A percentile compares a stretch with the other conserved stretches of the same genome.
These are phyloP conservation scores for Pavo muticus DNA, from an alignment of 2,113 vertebrate species.

Conservation along the genomic window DNA sequence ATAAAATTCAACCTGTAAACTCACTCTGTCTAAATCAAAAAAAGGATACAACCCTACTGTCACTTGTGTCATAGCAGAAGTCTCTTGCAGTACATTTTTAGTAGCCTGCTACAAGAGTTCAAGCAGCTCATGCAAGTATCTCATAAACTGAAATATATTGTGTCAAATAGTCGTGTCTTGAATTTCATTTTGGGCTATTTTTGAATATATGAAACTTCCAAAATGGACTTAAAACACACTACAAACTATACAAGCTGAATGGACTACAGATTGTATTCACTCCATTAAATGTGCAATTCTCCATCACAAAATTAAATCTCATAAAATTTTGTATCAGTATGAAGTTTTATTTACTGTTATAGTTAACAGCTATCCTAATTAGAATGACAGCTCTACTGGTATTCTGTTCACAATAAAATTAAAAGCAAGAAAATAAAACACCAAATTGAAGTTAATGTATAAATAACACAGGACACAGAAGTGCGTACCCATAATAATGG, in stretches of 20 bases:
- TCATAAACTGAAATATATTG: slow-evolving; percentile 9
- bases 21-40: neutral
- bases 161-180: neutral
- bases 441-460: neutral
- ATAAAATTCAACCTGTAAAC: neutral
- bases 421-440: neutral
- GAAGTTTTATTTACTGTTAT: neutral
- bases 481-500: neutral
- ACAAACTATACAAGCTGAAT: neutral
- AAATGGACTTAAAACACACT: neutral
- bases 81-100: neutral
- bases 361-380: slow-evolving; percentile 6
- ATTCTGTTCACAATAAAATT: neutral
- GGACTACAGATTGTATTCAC: neutral
- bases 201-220: neutral
- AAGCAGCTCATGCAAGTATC: neutral
- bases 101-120: neutral
- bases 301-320: neutral
- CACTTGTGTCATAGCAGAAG: neutral
- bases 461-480: neutral
- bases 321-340: neutral
- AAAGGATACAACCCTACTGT: neutral
- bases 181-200: slow-evolving; percentile 25
- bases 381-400: neutral
- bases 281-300: neutral